Conservation (phyloP, 2,113 vertebrate genomes). For the Xenopus borealis region DNA sequence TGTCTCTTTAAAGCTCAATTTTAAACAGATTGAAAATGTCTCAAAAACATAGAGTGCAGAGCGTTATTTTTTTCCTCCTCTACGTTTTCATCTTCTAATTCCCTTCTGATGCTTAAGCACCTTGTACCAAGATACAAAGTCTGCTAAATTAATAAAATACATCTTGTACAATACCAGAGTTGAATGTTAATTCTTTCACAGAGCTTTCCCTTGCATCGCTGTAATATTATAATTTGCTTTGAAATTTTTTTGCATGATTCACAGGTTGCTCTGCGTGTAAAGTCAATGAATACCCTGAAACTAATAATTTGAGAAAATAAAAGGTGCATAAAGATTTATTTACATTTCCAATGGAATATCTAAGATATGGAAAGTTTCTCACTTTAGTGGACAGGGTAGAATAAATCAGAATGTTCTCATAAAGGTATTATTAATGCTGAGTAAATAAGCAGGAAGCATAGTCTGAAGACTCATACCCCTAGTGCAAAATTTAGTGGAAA, state of each 20-base stretch:
- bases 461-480: too few relatives aligned
- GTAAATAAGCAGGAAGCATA: too few relatives aligned
- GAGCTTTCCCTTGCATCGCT: conserved; percentile 8
- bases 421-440: too few relatives aligned
- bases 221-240: conserved; percentile 33
- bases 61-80: conserved; percentile 34
- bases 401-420: too few relatives aligned
- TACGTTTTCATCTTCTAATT: conserved; percentile 44
- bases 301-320: too few relatives aligned
- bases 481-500: too few relatives aligned
- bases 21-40: conserved; percentile 47
- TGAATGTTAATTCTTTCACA: conserved; percentile 33
- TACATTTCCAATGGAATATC: too few relatives aligned
- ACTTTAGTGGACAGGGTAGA: too few relatives aligned
- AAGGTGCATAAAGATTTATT: too few relatives aligned
- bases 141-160: conserved; percentile 47
- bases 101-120: conserved; percentile 43
- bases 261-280: too few relatives aligned
- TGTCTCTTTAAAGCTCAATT: conserved; percentile 40
- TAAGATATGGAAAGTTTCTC: too few relatives aligned
- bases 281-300: background rate
- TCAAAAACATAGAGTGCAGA: conserved; percentile 42
- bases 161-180: conserved; percentile 30
- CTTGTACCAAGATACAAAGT: conserved; percentile 42
- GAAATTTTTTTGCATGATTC: background rate